Conservation (phyloP, 2,113 vertebrate species). For the Calyptomena viridis region DNA sequence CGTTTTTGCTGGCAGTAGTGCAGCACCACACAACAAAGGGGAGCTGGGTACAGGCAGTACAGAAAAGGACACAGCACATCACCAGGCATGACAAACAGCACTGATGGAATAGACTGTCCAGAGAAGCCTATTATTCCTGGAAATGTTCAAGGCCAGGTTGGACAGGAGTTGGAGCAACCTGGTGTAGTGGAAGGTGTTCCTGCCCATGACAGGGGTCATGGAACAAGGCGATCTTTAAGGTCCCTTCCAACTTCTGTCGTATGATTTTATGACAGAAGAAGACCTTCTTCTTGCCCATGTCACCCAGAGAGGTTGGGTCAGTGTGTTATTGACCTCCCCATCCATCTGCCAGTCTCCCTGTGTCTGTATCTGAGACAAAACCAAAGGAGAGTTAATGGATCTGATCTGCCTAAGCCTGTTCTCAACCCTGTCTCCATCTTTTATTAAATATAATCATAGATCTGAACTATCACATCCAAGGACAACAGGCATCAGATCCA, state of each 20-base stretch:
- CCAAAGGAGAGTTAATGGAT: background rate
- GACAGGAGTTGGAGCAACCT: background rate
- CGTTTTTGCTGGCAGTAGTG: background rate
- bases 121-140: background rate
- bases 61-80: background rate
- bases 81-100: too few relatives aligned
- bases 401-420: background rate
- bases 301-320: background rate
- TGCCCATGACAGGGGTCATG: accelerated
- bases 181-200: background rate
- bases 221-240: background rate
- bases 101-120: too few relatives aligned
- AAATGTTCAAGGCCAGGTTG: background rate
- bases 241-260: background rate
- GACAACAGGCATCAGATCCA: background rate
- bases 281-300: background rate
- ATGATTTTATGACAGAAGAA: background rate
- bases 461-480: background rate
- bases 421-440: background rate
- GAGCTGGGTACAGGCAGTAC: background rate
- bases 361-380: background rate
- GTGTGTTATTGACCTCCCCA: background rate
- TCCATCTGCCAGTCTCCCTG: background rate
- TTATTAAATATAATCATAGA: background rate
- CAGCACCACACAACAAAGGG: accelerated